phyloP scores from a whole-genome alignment of 2,797 vertebrate genomes.

The Micromesistius poutassou region DNA sequence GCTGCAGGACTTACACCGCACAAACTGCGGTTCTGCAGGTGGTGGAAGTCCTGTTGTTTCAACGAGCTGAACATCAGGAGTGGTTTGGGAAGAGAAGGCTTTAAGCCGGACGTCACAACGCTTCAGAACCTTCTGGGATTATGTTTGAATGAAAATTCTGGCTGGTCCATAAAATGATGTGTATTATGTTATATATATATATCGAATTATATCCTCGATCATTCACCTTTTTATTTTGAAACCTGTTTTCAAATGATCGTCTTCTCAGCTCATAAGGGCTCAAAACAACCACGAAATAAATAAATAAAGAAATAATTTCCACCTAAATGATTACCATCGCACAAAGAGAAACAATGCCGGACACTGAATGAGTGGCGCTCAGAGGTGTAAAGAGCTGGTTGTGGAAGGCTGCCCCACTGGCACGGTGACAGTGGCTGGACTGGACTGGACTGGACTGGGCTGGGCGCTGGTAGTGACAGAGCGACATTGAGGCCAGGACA shows the following conservation, averaged over 20 bases:
- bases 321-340: not conserved
- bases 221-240: not conserved
- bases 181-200: too few species aligned
- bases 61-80: not conserved
- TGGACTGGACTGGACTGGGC: too few species aligned
- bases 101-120: not conserved
- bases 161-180: not conserved
- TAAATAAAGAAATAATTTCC: not conserved
- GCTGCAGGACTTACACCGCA: not conserved
- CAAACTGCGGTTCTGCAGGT: too few species aligned
- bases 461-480: conserved; percentile 58
- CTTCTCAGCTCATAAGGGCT: not conserved
- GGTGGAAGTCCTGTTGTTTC: not conserved
- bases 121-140: not conserved
- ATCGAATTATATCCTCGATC: too few species aligned
- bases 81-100: not conserved
- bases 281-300: not conserved
- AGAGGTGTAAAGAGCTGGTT: not conserved
- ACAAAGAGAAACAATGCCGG: not conserved
- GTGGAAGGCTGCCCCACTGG: conserved; percentile 42
- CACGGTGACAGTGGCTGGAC: conserved; percentile 51
- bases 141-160: not conserved
- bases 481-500: conserved; percentile 67
- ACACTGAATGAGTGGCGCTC: not conserved
- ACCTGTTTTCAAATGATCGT: not conserved